Base-by-base conservation (phyloP, 2,113 vertebrate species). In the Tichodroma muraria region DNA sequence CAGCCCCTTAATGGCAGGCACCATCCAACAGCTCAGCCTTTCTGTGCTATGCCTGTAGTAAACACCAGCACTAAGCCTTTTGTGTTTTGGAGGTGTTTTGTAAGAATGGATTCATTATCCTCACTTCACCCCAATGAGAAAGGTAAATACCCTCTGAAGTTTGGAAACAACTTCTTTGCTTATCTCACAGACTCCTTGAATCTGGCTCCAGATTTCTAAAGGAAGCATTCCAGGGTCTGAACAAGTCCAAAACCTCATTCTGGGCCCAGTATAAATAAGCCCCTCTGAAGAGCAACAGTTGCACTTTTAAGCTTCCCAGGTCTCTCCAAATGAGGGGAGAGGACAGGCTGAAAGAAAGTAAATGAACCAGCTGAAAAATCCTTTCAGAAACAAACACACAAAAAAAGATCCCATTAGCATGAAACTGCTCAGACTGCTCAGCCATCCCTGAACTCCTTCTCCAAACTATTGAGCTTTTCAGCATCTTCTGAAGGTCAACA, bases 401-500 rank as follows among this genome's bases (percentile, higher is more conserved):
- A 8, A 54, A 44, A 54, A 47, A 21, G 8, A 72, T 14, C 16
- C 59, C 12, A 60, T 91, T 94, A 69, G 57, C 79, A 78, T 90
- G 72, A 87, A 83, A 95, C 87, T 75, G 35, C 52, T 93, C 68
- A 19, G 71, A 80, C n/a, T 6, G 19, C 72, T 87, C 61, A 93
- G 57, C 44, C 79, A 69, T 69, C 73, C 68, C 54, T 87, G 53
- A 93, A 88, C 68, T 66, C 77, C 70, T 53, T 57, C 78, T 71
- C 79, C 68, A 92, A 85, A 65, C 60, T 91, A 8, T 10, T 61
- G 73, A 80, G 44, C 47, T 90, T 92, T 93, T 86, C 77, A 88
- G 54, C 75, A 76, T 94, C 82, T 90, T 87, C 50, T 80, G 92
- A 96, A 94, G 79, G 89, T 96, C 94, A 96, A 59, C 54, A 57